These are phyloP conservation scores for Drosophila mimica DNA, from an alignment of 2,888 invertebrate species.

Conservation along the genomic window DNA sequence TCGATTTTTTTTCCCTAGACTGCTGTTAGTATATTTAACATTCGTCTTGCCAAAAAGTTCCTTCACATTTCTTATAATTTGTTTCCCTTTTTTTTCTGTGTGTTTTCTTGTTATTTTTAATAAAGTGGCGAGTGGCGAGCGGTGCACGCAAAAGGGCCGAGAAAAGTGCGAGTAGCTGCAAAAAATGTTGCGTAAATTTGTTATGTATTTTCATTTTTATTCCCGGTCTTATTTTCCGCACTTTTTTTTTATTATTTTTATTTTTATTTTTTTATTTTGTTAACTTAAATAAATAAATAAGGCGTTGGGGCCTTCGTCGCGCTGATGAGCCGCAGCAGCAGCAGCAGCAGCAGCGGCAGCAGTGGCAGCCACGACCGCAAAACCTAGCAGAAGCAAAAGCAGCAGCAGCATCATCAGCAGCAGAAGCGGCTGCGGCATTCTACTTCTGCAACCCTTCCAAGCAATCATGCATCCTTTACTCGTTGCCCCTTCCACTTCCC, in stretches of 20 bases:
- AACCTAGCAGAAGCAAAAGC: constrained; percentile 29
- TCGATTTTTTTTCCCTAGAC: neutral
- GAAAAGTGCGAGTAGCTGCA: constrained; percentile 42
- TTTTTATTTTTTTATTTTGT: constrained; percentile 37
- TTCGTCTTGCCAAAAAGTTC: constrained; percentile 5
- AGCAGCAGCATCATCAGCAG: constrained; percentile 40
- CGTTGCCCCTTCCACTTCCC: constrained; percentile 22
- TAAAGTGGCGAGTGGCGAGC: constrained; percentile 64
- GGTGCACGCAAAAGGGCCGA: constrained; percentile 28
- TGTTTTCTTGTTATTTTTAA: constrained; percentile 67
- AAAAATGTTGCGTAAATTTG: constrained; percentile 77
- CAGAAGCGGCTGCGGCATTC: neutral
- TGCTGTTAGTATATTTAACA: constrained; percentile 6
- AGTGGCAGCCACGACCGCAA: constrained; percentile 25
- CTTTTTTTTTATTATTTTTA: constrained; percentile 17
- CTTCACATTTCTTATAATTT: neutral
- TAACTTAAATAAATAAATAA: constrained; percentile 78
- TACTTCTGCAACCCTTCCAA: constrained; percentile 46
- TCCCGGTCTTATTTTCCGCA: constrained; percentile 17
- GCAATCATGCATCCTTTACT: constrained; percentile 76
- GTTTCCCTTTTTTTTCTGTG: constrained; percentile 10
- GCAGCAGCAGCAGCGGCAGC: constrained; percentile 29
- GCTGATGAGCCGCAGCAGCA: constrained; percentile 68
- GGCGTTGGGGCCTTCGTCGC: constrained; percentile 41
- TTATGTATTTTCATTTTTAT: constrained; percentile 62